Base-by-base conservation (phyloP, 1,140 invertebrate genomes). In the Mactra quadrangularis region DNA sequence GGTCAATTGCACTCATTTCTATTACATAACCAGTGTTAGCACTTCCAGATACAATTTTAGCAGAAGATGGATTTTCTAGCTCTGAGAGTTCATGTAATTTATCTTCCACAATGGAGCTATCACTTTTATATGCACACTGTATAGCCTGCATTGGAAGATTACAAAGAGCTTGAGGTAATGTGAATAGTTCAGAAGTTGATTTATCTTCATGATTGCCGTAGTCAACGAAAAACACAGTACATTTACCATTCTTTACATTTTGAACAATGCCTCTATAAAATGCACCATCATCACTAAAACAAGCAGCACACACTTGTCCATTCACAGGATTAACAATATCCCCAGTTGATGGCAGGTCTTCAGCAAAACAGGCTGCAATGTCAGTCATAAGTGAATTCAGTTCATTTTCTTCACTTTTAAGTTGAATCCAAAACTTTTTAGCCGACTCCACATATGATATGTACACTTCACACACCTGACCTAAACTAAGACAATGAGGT, bases 211-310 rank as follows among this genome's bases (percentile, higher is more conserved):
- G 74, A 82, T 93, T 94, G 87, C 94, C 94, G 88, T 94, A 94
- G 90, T 98, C 97, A 13, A 97, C 95, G 89, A 97, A 97, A 57
- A 95, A 94, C 0, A 97, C 95, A 0, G 95, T 95, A 31, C 95
- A 96, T 31, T 96, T 95, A 11, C 83, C 79, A 45, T 82, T 84
- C n/a, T 83, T 78, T 22, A 88, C 71, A 72, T 85, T 95, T 0
- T 96, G 92, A 19, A 97, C 95, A 86, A 95, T 94, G 1, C 96
- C 96, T 81, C 97, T 94, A 89, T 97, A 97, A 96, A 96, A 97
- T 1, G 93, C 89, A 45, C 95, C 94, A 89, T 97, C 96, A 2
- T 95, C 95, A 0, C 95, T 95, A 87, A 96, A 97, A 71, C 95
- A 94, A 0, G 96, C 96, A 31, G 95, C 93, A 84, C 91, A 92